Conservation (phyloP, 2,797 vertebrate species). For the Danio aesculapii region DNA sequence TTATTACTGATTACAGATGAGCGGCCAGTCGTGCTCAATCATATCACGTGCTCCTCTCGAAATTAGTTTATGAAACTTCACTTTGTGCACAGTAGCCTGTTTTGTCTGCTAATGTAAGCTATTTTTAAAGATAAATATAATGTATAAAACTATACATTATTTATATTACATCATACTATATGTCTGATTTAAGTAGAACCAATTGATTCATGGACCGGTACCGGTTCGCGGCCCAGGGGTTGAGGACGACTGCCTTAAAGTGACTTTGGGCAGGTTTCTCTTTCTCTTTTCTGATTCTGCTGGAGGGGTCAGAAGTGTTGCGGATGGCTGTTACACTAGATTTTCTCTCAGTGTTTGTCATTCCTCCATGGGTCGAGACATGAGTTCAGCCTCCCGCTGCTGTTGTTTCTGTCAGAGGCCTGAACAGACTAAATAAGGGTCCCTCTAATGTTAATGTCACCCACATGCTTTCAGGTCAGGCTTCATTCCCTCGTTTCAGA, state of each 20-base stretch:
- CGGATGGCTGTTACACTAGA: constrained; percentile 58
- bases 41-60: no score
- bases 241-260: no score
- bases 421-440: constrained; percentile 74
- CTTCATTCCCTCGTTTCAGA: constrained; percentile 33
- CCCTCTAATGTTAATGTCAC: constrained; percentile 61
- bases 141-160: no score
- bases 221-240: no score
- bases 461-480: constrained; percentile 30
- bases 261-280: constrained; percentile 5
- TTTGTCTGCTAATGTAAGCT: no score
- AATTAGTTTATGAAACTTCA: no score
- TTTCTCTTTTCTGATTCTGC: background rate
- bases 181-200: no score
- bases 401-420: constrained; percentile 68
- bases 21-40: no score
- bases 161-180: no score
- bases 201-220: no score
- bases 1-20: no score
- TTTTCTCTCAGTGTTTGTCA: constrained; percentile 71
- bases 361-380: constrained; percentile 73
- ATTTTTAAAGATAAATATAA: no score
- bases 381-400: constrained; percentile 58
- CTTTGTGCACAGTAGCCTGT: constrained; percentile 73
- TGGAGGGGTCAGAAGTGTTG: constrained; percentile 70